A percentile compares a stretch with the other conserved stretches of the same genome.
These are phyloP conservation scores for Ahaetulla prasina DNA, from an alignment of 2,113 vertebrate genomes.

Conservation along the genomic window DNA sequence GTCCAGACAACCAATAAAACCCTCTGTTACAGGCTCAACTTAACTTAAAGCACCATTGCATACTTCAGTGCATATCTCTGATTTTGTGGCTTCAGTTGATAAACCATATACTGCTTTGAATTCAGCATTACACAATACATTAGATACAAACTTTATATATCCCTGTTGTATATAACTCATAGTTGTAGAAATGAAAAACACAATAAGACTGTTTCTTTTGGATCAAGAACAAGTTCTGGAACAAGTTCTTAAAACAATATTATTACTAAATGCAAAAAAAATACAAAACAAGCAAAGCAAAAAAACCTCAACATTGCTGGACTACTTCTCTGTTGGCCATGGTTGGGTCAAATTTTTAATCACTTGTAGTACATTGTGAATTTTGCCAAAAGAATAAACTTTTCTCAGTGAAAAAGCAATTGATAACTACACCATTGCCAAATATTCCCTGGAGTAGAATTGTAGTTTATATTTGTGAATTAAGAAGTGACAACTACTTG, in stretches of 20 bases:
- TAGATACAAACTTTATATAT: background rate
- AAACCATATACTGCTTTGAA: background rate
- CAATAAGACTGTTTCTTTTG: background rate
- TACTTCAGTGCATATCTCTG: background rate
- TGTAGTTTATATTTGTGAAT: background rate
- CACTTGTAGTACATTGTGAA: background rate
- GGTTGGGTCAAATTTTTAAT: background rate
- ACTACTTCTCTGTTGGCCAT: background rate
- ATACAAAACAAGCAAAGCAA: background rate
- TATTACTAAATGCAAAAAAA: background rate
- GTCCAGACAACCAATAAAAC: background rate
- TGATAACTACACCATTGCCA: background rate
- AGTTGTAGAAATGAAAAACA: background rate
- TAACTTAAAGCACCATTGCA: background rate
- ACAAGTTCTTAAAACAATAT: background rate
- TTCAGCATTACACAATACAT: background rate
- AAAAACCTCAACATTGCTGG: background rate
- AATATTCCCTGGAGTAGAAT: background rate
- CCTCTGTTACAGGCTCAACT: background rate
- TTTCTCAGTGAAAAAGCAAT: background rate
- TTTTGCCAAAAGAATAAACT: background rate
- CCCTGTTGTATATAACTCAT: background rate
- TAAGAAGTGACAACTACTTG: background rate
- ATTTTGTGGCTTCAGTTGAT: background rate
- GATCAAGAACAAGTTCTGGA: background rate